Percentiles rank a stretch among this genome's conserved stretches.
These are phyloP conservation scores for Mycalesis mineus DNA, from an alignment of 2,888 invertebrate species.

Conservation along the genomic window DNA sequence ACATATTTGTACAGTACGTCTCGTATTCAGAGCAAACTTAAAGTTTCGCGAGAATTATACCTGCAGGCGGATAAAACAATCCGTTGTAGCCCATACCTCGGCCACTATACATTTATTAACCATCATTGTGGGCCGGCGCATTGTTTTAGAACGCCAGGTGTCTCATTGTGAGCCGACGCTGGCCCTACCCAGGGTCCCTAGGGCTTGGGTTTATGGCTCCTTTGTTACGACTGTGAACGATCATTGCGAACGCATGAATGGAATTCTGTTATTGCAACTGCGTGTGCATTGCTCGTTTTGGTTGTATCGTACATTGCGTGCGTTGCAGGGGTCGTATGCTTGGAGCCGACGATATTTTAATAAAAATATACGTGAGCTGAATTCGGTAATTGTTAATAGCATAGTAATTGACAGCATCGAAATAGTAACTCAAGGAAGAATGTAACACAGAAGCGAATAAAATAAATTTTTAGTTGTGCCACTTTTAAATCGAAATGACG, in stretches of 20 bases:
- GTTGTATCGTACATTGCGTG: too few relatives aligned
- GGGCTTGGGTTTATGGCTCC: slow-evolving; percentile 7
- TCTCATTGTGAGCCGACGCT: slow-evolving; percentile 15
- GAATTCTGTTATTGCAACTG: background rate
- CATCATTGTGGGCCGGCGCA: slow-evolving; percentile 24
- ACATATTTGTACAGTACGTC: too few relatives aligned
- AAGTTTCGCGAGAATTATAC: too few relatives aligned
- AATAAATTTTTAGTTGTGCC: too few relatives aligned
- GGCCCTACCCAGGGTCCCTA: slow-evolving; percentile 14
- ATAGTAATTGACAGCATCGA: too few relatives aligned
- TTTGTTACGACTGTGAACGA: slow-evolving; percentile 4
- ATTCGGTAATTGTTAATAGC: too few relatives aligned
- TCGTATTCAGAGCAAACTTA: too few relatives aligned
- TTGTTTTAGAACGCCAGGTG: slow-evolving; percentile 32
- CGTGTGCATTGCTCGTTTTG: background rate
- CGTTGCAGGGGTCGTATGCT: background rate
- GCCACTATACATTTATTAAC: slow-evolving; percentile 19
- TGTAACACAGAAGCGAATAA: too few relatives aligned
- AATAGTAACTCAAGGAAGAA: too few relatives aligned
- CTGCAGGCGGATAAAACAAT: background rate
- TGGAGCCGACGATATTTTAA: too few relatives aligned
- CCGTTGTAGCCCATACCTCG: background rate
- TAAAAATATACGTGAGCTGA: too few relatives aligned
- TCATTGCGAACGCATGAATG: slow-evolving; percentile 4
- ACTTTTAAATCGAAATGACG: too few relatives aligned